A percentile compares a stretch with the other conserved stretches of the same genome.
phyloP scores from a whole-genome alignment of 2,797 vertebrate genomes.

The Octomys mimax region DNA sequence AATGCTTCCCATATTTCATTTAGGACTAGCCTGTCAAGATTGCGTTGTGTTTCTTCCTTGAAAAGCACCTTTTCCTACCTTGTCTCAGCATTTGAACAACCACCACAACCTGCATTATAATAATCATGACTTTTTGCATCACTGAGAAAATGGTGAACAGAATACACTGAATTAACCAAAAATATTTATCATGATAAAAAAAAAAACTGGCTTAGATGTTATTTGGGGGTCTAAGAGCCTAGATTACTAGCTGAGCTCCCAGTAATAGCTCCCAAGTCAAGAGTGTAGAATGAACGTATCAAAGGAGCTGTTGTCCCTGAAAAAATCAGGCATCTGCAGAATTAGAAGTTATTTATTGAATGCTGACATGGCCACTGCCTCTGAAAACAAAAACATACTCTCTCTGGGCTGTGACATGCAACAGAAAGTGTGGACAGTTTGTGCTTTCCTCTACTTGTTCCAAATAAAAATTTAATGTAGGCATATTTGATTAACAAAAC shows the following conservation, averaged over 20 bases:
- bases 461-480: slow-evolving; percentile 7
- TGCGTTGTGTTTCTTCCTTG: neutral
- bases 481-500: neutral
- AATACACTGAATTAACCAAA: neutral
- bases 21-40: neutral
- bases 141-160: slow-evolving; percentile 14
- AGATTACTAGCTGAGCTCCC: neutral
- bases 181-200: neutral
- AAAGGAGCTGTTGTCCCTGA: neutral
- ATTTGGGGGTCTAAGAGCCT: neutral
- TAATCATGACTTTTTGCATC: neutral
- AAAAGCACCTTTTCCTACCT: neutral
- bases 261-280: slow-evolving; percentile 24
- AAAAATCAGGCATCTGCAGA: neutral
- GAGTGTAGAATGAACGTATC: neutral
- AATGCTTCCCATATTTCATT: neutral
- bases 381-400: neutral
- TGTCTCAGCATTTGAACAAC: neutral
- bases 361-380: neutral
- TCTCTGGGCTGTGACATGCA: neutral
- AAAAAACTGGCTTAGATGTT: neutral
- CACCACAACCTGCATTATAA: neutral
- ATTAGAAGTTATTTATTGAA: neutral
- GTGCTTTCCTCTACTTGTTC: neutral
- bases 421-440: neutral